Base-by-base conservation (phyloP, 2,888 invertebrate genomes). In the Lasioglossum malachurum region DNA sequence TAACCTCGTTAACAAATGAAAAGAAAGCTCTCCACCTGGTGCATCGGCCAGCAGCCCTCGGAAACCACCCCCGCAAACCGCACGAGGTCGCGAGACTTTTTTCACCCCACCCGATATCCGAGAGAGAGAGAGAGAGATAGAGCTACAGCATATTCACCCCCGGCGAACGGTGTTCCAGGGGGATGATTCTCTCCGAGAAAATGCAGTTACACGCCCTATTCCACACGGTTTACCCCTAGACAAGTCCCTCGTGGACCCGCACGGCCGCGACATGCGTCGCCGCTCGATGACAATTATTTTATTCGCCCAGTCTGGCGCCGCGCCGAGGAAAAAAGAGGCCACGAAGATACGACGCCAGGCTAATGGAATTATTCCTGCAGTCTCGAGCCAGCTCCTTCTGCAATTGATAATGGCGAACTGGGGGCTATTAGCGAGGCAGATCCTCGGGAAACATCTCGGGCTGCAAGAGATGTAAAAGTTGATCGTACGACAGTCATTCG, bases 1-100 rank as follows among this genome's bases (percentile, higher is more conserved):
- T 91, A 92, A 92, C 86, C 87, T 91, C 87, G 87, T 92, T 92
- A 92, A 78, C 46, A 78, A 85, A 91, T 89, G 90, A 90, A 91
- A 91, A 87, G 91, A 84, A 91, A 83, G 82, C 90, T 85, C 19
- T 46, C 35, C 19, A 60, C 23, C 57, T 72, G 74, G n/a, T 16
- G 57, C n/a, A 57, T 12, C n/a, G 57, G 57, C 57, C 57, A 57
- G 10, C 73, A 46, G 67, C 78, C 49, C 64, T 35, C 60, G 41
- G 71, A 75, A 84, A 79, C 73, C 82, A 46, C 80, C 80, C 75
- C 46, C 72, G 72, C 16, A 38, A 67, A 57, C 35, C 35, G 35
- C 35, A 71, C 27, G n/a, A 71, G 44, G 76, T 83, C 79, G 49
- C 67, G 7, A 35, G 12, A 23, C 16, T 79, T 73, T 80, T 80